These are phyloP conservation scores for Rhagophthalmus giganteus DNA, from an alignment of 2,888 invertebrate genomes.

Conservation along the genomic window DNA sequence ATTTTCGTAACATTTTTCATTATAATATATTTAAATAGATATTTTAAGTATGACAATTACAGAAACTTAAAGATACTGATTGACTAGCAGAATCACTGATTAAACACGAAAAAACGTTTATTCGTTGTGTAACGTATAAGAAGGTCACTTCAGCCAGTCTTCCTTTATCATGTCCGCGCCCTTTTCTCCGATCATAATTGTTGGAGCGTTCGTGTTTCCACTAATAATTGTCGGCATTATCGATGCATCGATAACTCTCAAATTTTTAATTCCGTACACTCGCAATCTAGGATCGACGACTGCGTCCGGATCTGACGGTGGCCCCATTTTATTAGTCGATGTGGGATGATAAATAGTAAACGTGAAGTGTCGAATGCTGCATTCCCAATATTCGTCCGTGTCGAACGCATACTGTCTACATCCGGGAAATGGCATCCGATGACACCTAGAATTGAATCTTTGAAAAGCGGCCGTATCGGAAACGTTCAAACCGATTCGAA, in stretches of 20 bases:
- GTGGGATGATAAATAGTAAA: slow-evolving; percentile 82
- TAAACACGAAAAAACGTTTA: slow-evolving; percentile 1
- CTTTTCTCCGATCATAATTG: slow-evolving; percentile 90
- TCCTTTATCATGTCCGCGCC: slow-evolving; percentile 87
- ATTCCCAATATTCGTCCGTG: slow-evolving; percentile 86
- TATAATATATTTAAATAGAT: too few species aligned
- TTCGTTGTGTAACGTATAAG: slow-evolving; percentile 5
- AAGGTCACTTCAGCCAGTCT: slow-evolving; percentile 65
- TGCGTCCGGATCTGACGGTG: slow-evolving; percentile 70
- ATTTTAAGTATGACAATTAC: too few species aligned
- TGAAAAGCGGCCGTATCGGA: slow-evolving; percentile 81
- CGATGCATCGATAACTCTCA: slow-evolving; percentile 82
- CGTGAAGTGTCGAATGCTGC: slow-evolving; percentile 79
- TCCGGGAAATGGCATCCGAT: slow-evolving; percentile 80
- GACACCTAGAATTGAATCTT: slow-evolving; percentile 76
- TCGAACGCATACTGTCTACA: slow-evolving; percentile 73
- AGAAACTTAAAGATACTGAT: not conserved
- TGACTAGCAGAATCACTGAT: slow-evolving; percentile 23
- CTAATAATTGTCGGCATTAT: slow-evolving; percentile 88
- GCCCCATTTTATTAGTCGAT: slow-evolving; percentile 87
- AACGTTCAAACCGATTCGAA: slow-evolving; percentile 78
- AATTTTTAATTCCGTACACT: slow-evolving; percentile 76
- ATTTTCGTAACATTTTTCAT: too few species aligned
- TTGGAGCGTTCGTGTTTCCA: slow-evolving; percentile 88
- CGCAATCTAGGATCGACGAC: slow-evolving; percentile 78